These are phyloP conservation scores for Entomobrya multifasciata DNA, from an alignment of 2,888 invertebrate species.

Conservation along the genomic window DNA sequence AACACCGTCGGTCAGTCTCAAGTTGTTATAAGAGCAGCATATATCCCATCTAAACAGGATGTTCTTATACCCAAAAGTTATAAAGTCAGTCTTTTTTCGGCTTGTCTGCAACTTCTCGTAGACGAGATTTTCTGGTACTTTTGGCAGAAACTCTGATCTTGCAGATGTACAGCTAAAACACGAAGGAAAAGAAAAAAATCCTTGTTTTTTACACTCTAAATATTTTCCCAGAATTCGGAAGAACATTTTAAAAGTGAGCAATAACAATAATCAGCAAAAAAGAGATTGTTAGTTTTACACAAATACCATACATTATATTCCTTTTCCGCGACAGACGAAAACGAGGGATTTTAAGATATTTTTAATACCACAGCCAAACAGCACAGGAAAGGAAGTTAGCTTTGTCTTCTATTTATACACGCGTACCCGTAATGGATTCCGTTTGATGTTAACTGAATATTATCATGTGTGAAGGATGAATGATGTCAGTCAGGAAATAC, in stretches of 20 bases:
- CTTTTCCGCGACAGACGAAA: conserved; percentile 9
- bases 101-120: too few species aligned
- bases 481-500: conserved; percentile 47
- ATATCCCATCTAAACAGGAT: too few species aligned
- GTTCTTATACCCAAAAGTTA: too few species aligned
- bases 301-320: neutral
- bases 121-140: too few species aligned
- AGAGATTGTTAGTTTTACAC: conserved; percentile 16
- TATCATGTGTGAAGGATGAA: neutral
- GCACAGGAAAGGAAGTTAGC: neutral
- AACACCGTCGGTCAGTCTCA: neutral
- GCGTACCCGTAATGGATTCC: conserved; percentile 13
- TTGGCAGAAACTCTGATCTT: too few species aligned
- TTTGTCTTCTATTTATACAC: neutral
- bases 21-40: too few species aligned
- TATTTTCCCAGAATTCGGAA: too few species aligned
- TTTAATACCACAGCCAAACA: neutral
- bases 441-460: conserved; percentile 3
- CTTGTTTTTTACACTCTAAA: too few species aligned
- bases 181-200: too few species aligned
- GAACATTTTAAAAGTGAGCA: neutral
- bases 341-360: neutral
- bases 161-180: neutral
- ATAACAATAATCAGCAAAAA: neutral
- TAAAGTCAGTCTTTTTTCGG: too few species aligned